phyloP scores from a whole-genome alignment of 2,113 vertebrate genomes.

The Aspidoscelis tigris region DNA sequence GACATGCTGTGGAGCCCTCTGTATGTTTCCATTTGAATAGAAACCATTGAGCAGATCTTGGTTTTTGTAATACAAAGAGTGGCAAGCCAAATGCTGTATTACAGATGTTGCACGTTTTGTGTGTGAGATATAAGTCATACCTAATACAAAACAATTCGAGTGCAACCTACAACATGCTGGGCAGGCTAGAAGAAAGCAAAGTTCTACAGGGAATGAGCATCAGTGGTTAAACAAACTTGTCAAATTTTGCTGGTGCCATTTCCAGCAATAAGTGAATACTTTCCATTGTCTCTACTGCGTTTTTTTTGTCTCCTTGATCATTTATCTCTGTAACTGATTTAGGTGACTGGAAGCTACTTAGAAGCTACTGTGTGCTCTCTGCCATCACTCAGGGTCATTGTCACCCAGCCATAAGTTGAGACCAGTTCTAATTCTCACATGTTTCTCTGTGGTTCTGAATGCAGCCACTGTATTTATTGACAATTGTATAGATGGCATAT shows the following conservation, averaged over 20 bases:
- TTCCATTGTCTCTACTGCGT: too few species aligned
- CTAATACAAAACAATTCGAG: conserved; percentile 43
- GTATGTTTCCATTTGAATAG: conserved; percentile 18
- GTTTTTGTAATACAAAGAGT: conserved; percentile 46
- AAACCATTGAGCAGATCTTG: background rate
- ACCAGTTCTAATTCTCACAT: too few species aligned
- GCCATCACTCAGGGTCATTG: too few species aligned
- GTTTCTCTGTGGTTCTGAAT: too few species aligned
- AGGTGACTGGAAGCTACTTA: too few species aligned
- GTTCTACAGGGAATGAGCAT: background rate
- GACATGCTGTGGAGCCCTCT: conserved; percentile 10
- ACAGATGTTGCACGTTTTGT: conserved; percentile 41
- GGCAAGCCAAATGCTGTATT: background rate
- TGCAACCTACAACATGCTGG: conserved; percentile 44
- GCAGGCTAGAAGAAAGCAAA: background rate
- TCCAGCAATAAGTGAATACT: background rate
- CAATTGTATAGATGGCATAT: too few species aligned
- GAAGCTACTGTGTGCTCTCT: too few species aligned
- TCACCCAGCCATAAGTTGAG: too few species aligned
- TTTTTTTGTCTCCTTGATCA: too few species aligned
- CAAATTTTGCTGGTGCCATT: background rate
- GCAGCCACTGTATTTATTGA: too few species aligned
- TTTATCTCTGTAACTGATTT: too few species aligned
- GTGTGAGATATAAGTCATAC: conserved; percentile 26
- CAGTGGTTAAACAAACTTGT: background rate